Evolutionary conservation across 2,888 invertebrate genomes (phyloP), one percentile per base, ranked within the genome.

Genomic region (Netelia virgata): DNA sequence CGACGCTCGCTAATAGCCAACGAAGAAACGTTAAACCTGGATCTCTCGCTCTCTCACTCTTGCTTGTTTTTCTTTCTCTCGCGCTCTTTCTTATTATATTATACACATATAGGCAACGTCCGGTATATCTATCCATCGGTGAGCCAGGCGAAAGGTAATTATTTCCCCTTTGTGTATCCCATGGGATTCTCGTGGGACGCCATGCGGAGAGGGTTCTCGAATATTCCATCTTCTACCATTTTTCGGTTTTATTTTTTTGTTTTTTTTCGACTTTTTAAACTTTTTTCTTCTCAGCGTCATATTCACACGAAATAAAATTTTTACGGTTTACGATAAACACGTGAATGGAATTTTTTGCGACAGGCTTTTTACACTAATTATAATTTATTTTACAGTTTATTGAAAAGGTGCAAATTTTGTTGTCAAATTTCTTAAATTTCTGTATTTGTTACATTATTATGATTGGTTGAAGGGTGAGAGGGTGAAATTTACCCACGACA

Each of bases 141-240:
- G 59, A 74, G 82, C 85, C 86, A 88, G 88, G 89, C 86, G 55
- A 72, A 87, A 88, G 90, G 88, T 92, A 91, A 92, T 92, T 92
- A 92, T 92, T 92, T 92, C 89, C 87, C 72, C 89, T 91, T 92
- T 90, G 91, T 92, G 88, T 87, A 87, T 74, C 85, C 85, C 86
- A 85, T 81, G 86, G 88, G 88, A 89, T 79, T 78, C 43, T 87
- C 86, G 87, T 79, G 86, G 86, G 91, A 88, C 90, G 87, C 90
- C 91, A 92, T 89, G 91, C 88, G 86, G 91, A 88, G 91, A 90
- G 87, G 88, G 86, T 86, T 23, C 47, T 68, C 53, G 16, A 72
- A 81, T 64, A 57, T 72, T 79, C 63, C 28, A 61, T 79, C 53
- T 79, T 63, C 63, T 16, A 78, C 50, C 63, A 20, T 70, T 50